Conservation (phyloP, 2,888 invertebrate species). For the Ptilodon capucinus region DNA sequence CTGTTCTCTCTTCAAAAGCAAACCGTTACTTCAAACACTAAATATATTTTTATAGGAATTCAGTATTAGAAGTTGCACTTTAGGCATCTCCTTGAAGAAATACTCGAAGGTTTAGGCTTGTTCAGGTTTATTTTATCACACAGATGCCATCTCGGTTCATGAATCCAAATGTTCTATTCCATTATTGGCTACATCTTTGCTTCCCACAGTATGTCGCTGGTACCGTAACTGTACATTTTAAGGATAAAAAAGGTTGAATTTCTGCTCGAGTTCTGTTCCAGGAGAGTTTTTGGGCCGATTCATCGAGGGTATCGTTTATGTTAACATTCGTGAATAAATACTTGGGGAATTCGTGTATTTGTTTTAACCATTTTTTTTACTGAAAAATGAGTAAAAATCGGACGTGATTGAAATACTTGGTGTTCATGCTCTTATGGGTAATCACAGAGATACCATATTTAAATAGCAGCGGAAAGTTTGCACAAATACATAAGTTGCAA, state of each 20-base stretch:
- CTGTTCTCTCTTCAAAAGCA: too few relatives aligned
- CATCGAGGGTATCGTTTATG: not conserved
- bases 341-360: not conserved
- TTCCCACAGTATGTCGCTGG: not conserved
- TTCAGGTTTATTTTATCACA: slow-evolving; percentile 36
- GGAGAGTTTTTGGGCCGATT: not conserved
- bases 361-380: not conserved
- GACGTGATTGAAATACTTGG: not conserved
- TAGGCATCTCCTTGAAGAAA: too few relatives aligned
- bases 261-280: not conserved
- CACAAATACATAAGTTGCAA: too few relatives aligned
- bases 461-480: too few relatives aligned
- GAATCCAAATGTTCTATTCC: slow-evolving; percentile 53
- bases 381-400: not conserved
- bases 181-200: slow-evolving; percentile 41
- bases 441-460: not conserved
- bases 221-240: not conserved
- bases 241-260: not conserved
- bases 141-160: slow-evolving; percentile 46
- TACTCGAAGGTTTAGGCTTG: slow-evolving; percentile 17
- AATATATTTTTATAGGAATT: too few relatives aligned
- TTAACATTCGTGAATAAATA: not conserved
- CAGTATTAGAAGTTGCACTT: too few relatives aligned
- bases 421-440: not conserved
- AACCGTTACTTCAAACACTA: too few relatives aligned